Evolutionary conservation across 1,140 invertebrate species (phyloP), one percentile per base, ranked within the genome.

Genomic region (Drosophila leontia): DNA sequence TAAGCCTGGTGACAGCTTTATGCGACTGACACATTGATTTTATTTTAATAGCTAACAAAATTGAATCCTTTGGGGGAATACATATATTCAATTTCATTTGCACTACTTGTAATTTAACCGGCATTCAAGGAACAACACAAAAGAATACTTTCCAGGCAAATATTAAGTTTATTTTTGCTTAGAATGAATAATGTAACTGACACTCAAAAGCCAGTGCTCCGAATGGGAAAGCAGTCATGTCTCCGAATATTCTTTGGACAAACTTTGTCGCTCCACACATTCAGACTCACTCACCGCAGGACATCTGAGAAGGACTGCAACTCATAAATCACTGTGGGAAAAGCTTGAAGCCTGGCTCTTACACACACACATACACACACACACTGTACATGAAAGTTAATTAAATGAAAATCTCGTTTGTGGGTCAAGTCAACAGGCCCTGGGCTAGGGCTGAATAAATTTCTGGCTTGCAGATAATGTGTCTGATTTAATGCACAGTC

Each of bases 321-420:
- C 53, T 51, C 67, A 72, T 72, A 72, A 72, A 72, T 72, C 70
- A 72, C 53, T 50, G 70, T n/a, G 19, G 67, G 15, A 45, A 48
- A 44, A 59, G 74, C 74, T 67, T 50, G 47, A 39, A 76, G 72
- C 72, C 51, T 39, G 47, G 29, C 35, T 11, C 48, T 23, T 12
- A 11, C 19, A 47, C 60, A 59, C 67, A 51, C 39, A 37, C 53
- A 23, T 19, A 37, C 26, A 41, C 15, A 41, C 15, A 41, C 15
- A 41, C 13, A 17, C 5, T 29, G 11, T 50, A 35, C 41, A 74
- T 62, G 58, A 75, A 75, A 75, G 65, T 83, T 76, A 86, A 87
- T 86, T 87, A 82, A 86, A 82, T 68, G 53, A 61, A 70, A 79
- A 82, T 61, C 76, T 58, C 50, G 39, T 51, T 78, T 42, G 37